phyloP scores from a whole-genome alignment of 2,113 vertebrate genomes.

The Pitta sordida region DNA sequence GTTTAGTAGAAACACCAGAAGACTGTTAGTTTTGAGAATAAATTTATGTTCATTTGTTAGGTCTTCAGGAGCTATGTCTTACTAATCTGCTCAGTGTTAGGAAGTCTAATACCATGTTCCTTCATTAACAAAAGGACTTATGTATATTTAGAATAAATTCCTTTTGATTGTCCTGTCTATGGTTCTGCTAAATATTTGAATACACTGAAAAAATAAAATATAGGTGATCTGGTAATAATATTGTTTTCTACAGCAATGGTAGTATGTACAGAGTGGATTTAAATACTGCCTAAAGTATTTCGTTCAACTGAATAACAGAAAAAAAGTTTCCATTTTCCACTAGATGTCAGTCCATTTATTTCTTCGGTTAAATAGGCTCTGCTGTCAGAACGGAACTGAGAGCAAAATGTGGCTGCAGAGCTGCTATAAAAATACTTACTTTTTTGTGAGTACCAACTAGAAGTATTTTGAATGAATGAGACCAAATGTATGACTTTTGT shows the following conservation, averaged over 20 bases:
- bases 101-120: neutral
- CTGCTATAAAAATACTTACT: neutral
- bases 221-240: neutral
- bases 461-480: neutral
- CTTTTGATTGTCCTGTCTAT: neutral
- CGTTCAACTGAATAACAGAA: neutral
- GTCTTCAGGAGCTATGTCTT: neutral
- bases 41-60: neutral
- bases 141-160: neutral
- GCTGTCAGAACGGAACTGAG: neutral
- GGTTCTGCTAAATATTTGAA: neutral
- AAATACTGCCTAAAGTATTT: neutral
- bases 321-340: neutral
- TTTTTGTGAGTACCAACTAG: neutral
- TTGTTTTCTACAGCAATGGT: neutral
- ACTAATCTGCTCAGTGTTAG: neutral
- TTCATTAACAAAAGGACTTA: neutral
- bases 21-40: neutral
- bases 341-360: conserved; percentile 47
- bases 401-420: neutral
- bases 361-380: neutral
- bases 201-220: neutral
- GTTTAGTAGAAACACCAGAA: neutral
- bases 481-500: neutral
- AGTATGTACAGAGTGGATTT: neutral